Evolutionary conservation across 2,888 invertebrate species (phyloP), one percentile per base, ranked within the genome.

Genomic region (Mesorhabditis belari): DNA sequence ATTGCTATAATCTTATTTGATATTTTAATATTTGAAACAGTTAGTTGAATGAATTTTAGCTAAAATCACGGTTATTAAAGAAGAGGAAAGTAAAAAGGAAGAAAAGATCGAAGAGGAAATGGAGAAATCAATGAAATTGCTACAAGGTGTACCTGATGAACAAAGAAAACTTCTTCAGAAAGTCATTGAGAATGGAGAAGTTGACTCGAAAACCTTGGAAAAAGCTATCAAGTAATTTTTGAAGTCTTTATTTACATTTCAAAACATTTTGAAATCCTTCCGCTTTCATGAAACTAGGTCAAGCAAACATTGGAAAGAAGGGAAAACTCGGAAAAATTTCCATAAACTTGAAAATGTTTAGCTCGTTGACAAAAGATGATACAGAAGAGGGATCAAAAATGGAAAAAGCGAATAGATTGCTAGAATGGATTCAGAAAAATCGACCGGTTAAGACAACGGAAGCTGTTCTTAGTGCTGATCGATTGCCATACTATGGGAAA

Each of bases 381-480:
- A 56, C 58, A 2, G 69, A 63, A 19, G 69, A 69, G 35, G 61
- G 67, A 17, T 67, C 75, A 23, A 68, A 74, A 21, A 70, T 71
- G 55, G 77, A 76, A 49, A 74, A 73, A 58, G 70, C 70, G 29
- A 69, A 58, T 52, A 51, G 71, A 25, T 62, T 79, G 5, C 67
- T 76, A 49, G 77, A 79, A 53, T 79, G 79, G 79, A 78, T 79
- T 54, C 70, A 76, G 28, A 66, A 71, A 28, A 79, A 79, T 27
- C 66, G 79, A 19, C 77, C 78, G 0, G 61, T 63, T 19, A 69
- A 64, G 55, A 51, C 64, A 3, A 51, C 66, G 4, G 65, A 70
- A 49, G 49, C 55, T 24, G 57, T 56, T 9, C 57, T 62, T 3
- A 61, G 66, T 28, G 50, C 66, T 2, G 77, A 78, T 49, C 74